Conservation (phyloP, 2,113 vertebrate genomes). For the Crotophaga sulcirostris region DNA sequence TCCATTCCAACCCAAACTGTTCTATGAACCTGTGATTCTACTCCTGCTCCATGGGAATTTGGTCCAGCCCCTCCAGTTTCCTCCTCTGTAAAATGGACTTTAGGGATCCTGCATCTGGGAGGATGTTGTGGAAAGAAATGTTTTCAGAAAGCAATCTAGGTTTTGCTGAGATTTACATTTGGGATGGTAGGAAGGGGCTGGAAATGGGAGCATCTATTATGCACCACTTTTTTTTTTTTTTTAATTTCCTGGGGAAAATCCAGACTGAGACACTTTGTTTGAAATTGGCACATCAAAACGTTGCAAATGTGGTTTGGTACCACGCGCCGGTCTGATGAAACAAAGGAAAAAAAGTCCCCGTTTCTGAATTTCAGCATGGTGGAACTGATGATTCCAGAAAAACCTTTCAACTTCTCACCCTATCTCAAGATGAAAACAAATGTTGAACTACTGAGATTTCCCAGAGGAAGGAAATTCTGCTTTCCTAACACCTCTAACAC, state of each 20-base stretch:
- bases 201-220: not conserved
- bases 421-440: slow-evolving; percentile 68
- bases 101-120: not conserved
- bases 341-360: not conserved
- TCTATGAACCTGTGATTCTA: too few species aligned
- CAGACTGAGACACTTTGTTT: slow-evolving; percentile 20
- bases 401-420: slow-evolving; percentile 68
- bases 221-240: not conserved
- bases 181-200: not conserved
- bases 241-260: slow-evolving; percentile 6
- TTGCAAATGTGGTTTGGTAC: slow-evolving; percentile 3
- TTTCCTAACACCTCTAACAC: slow-evolving; percentile 61
- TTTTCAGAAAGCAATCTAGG: not conserved
- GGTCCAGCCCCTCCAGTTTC: not conserved
- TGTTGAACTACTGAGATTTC: slow-evolving; percentile 66
- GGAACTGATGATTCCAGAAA: slow-evolving; percentile 56
- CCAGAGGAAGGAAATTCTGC: slow-evolving; percentile 59
- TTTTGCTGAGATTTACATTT: not conserved
- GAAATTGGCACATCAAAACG: slow-evolving; percentile 46
- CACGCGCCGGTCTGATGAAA: not conserved
- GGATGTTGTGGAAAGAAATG: not conserved
- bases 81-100: not conserved
- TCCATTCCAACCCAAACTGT: too few species aligned
- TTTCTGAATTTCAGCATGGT: slow-evolving; percentile 23
- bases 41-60: accelerated